These are phyloP conservation scores for Melospiza georgiana DNA, from an alignment of 2,113 vertebrate genomes.

Conservation along the genomic window DNA sequence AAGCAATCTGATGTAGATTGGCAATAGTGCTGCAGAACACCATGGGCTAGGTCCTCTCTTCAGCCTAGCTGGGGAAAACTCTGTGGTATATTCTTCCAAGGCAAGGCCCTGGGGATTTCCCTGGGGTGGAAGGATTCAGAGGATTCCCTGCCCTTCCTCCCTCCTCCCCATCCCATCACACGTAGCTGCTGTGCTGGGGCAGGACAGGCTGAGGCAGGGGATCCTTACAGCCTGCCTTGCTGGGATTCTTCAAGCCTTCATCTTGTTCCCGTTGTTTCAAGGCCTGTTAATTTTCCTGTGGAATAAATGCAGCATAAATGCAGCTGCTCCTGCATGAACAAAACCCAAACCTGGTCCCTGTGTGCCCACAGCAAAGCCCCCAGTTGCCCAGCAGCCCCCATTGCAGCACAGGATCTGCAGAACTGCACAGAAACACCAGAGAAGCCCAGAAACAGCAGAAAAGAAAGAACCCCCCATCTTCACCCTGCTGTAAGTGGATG, in stretches of 20 bases:
- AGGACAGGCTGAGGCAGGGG: background rate
- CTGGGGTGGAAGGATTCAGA: too few relatives aligned
- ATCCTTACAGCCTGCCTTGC: background rate
- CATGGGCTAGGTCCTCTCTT: too few relatives aligned
- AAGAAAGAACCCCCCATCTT: background rate
- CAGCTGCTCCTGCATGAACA: background rate
- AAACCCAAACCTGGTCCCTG: fast-evolving
- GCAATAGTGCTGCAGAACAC: too few relatives aligned
- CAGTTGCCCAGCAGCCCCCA: fast-evolving
- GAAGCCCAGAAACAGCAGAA: background rate
- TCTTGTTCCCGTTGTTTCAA: background rate
- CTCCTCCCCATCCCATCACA: background rate
- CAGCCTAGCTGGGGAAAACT: too few relatives aligned
- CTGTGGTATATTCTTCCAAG: too few relatives aligned
- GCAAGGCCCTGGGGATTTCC: too few relatives aligned
- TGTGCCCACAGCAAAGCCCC: fast-evolving
- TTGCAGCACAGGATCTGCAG: background rate
- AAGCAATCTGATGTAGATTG: too few relatives aligned
- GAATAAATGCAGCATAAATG: background rate
- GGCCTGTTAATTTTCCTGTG: background rate
- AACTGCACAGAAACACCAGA: background rate
- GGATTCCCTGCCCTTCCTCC: background rate
- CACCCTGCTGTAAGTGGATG: background rate
- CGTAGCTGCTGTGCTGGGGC: background rate
- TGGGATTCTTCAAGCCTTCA: background rate